Base-by-base conservation (phyloP, 2,797 vertebrate genomes). In the Amblyraja radiata region DNA sequence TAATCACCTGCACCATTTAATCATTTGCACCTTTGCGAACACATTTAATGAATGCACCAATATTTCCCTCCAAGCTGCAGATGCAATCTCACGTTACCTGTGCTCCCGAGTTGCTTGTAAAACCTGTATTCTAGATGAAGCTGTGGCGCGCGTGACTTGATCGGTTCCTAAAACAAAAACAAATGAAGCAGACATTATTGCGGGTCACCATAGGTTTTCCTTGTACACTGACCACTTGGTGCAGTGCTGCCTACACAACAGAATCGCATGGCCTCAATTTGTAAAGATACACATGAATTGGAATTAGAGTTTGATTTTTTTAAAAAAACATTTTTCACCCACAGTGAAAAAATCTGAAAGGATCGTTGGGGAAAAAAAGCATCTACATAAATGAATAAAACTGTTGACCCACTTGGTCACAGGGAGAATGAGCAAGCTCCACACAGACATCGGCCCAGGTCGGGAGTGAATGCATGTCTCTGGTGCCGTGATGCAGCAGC, bases 51-150 rank as follows among this genome's bases (percentile, higher is more conserved):
- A 32, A 32, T 65, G 3, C 13, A 23, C n/a, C 14, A 88, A 68
- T 36, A 36, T 3, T 65, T 68, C n/a, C 63, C n/a, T 88, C 84
- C n/a, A 88, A 88, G 5, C n/a, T 8, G 8, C 3, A 90, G 65
- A 73, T 71, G 11, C 88, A 71, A 14, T 74, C 36, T n/a, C 39
- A 54, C 36, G 16, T 97, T 96, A 99, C 99, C 99, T 93, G 97
- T 95, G 94, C 96, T 98, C 95, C 99, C 99, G 71, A 99, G 97
- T 61, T 98, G 99, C 96, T 99, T 99, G 96, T 99, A 99, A 97
- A 99, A 99, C 95, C 98, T 97, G 96, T 99, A 99, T 94, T 99
- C 99, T 96, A 99, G 97, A 96, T 99, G 99, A 94, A 99, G 97
- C 95, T 99, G 99, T 58, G 99, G 99, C 63, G 99, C 99, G 94